These are phyloP conservation scores for Abrostola tripartita DNA, from an alignment of 2,888 invertebrate genomes.

Conservation along the genomic window DNA sequence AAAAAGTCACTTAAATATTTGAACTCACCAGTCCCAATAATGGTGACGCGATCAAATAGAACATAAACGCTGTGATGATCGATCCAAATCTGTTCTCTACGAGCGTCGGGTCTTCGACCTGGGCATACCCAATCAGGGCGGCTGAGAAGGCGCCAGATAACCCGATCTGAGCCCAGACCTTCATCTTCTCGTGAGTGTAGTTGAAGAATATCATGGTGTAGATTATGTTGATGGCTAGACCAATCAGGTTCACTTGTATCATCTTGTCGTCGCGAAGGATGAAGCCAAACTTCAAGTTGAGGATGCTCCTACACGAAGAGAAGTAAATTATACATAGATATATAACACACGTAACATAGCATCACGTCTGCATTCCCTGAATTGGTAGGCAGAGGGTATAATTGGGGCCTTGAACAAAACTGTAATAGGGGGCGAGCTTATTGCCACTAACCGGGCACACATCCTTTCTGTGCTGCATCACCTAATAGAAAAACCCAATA, in stretches of 20 bases:
- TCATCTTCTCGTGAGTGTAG: conserved; percentile 88
- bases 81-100: conserved; percentile 92
- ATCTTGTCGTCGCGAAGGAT: conserved; percentile 92
- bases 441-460: too few species aligned
- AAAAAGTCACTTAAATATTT: too few species aligned
- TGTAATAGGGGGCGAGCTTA: too few species aligned
- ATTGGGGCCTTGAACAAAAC: too few species aligned
- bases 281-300: conserved; percentile 93
- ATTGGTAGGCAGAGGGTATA: too few species aligned
- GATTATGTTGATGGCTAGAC: conserved; percentile 90
- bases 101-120: conserved; percentile 89
- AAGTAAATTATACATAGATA: background rate
- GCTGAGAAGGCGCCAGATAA: conserved; percentile 88
- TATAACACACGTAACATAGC: too few species aligned
- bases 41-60: conserved; percentile 91
- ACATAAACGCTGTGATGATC: conserved; percentile 91
- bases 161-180: conserved; percentile 88
- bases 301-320: conserved; percentile 88
- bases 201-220: conserved; percentile 91
- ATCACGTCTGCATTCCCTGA: too few species aligned
- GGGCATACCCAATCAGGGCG: conserved; percentile 89
- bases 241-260: conserved; percentile 93
- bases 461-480: too few species aligned
- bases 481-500: too few species aligned
- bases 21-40: conserved; percentile 90